Percentiles rank a stretch among this genome's conserved stretches.
Evolutionary conservation across 1,140 invertebrate species (phyloP).

Genomic region (Ridgeia piscesae): DNA sequence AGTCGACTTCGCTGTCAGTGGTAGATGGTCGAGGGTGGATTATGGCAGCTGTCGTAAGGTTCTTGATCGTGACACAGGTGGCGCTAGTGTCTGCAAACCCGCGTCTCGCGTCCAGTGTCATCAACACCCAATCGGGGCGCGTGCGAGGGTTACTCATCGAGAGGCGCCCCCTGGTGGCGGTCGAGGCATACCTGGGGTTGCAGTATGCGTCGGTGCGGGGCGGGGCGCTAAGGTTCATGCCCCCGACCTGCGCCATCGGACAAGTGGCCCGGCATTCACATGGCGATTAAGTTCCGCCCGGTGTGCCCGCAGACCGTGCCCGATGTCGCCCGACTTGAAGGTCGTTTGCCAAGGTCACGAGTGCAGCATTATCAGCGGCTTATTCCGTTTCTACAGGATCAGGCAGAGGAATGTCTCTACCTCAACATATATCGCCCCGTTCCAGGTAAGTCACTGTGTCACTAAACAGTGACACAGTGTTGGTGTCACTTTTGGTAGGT

Average conservation of each 20-base stretch:
- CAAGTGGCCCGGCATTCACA: slow-evolving; percentile 22
- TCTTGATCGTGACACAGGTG: neutral
- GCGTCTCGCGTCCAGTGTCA: neutral
- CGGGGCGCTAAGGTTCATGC: slow-evolving; percentile 27
- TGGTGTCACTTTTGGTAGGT: neutral
- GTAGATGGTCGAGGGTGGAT: neutral
- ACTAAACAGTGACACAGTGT: neutral
- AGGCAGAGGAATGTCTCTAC: slow-evolving; percentile 34
- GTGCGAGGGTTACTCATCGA: slow-evolving; percentile 24
- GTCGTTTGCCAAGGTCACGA: slow-evolving; percentile 16
- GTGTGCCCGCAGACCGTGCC: slow-evolving; percentile 30
- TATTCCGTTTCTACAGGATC: slow-evolving; percentile 28
- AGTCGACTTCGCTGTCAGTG: neutral
- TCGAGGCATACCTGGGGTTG: slow-evolving; percentile 29
- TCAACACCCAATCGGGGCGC: slow-evolving; percentile 26
- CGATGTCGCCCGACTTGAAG: slow-evolving; percentile 10
- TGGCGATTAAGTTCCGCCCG: slow-evolving; percentile 12
- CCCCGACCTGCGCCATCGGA: slow-evolving; percentile 23
- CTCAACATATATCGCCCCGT: slow-evolving; percentile 34
- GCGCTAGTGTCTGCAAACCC: neutral
- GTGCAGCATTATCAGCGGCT: slow-evolving; percentile 28
- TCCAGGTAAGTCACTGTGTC: slow-evolving; percentile 46
- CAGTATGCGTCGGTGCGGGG: slow-evolving; percentile 28
- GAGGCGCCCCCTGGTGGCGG: slow-evolving; percentile 12
- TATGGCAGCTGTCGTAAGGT: neutral